Percentiles rank a stretch among this genome's conserved stretches.
Conservation (phyloP, 2,113 vertebrate genomes). For the Chlamydotis undulata region DNA sequence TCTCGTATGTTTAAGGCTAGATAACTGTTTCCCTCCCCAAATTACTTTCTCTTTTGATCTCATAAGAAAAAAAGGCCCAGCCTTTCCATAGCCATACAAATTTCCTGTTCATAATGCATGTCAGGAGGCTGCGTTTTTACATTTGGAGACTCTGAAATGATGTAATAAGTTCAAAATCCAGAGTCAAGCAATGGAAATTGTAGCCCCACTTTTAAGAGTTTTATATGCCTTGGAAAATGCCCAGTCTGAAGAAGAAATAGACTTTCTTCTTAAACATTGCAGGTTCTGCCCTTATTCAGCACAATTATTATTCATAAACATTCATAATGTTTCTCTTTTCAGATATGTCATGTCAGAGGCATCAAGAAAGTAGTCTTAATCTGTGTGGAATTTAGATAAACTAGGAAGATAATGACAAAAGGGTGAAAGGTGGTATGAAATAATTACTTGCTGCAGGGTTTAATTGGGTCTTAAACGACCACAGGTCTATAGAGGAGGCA, state of each 20-base stretch:
- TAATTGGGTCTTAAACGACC: not conserved
- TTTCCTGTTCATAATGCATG: not conserved
- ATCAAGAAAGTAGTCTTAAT: not conserved
- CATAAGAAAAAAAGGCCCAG: fast-evolving
- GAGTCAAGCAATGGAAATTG: not conserved
- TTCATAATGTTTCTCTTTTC: not conserved
- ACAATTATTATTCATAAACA: not conserved
- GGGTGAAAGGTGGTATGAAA: not conserved
- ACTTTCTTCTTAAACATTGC: not conserved
- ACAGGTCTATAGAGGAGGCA: not conserved
- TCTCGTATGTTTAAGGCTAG: not conserved
- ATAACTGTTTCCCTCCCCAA: not conserved
- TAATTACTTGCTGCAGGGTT: not conserved
- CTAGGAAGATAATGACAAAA: not conserved
- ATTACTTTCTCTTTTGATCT: not conserved
- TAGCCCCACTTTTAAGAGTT: not conserved
- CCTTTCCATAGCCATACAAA: not conserved
- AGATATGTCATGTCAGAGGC: not conserved
- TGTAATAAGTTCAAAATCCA: not conserved
- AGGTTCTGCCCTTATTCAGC: not conserved
- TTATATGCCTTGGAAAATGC: not conserved
- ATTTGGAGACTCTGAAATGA: not conserved
- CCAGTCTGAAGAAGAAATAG: not conserved
- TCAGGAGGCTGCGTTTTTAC: not conserved
- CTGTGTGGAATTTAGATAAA: not conserved